phyloP scores from a whole-genome alignment of 2,113 vertebrate species.

The Alethe castanea region DNA sequence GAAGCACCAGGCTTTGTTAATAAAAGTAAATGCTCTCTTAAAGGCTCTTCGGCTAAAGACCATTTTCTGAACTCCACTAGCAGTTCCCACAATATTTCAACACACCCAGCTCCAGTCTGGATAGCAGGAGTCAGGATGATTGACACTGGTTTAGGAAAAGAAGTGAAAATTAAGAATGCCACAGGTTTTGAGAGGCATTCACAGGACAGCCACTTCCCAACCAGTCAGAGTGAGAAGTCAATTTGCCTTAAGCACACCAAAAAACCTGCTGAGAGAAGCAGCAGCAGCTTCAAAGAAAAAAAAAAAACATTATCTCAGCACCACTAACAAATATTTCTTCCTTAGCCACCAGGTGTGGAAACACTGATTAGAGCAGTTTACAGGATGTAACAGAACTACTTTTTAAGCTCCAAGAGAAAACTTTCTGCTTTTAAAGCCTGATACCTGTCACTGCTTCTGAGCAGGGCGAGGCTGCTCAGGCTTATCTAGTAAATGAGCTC shows the following conservation, averaged over 20 bases:
- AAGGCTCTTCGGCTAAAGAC: not conserved
- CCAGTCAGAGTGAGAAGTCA: rapidly evolving
- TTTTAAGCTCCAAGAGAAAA: not conserved
- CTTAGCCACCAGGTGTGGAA: not conserved
- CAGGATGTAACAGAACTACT: not conserved
- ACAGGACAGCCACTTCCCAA: not conserved
- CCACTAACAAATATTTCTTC: not conserved
- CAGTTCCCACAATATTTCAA: not conserved
- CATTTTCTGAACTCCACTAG: not conserved
- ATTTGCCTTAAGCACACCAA: not conserved
- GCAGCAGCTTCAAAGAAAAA: not conserved
- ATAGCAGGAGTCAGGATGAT: rapidly evolving
- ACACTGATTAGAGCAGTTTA: not conserved
- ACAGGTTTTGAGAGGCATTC: not conserved
- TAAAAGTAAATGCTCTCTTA: not conserved
- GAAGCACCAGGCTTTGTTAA: not conserved
- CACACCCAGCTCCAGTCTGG: not conserved
- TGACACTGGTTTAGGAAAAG: not conserved
- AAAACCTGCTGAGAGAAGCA: not conserved
- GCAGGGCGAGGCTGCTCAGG: rapidly evolving
- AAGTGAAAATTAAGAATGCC: not conserved
- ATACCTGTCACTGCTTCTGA: no score
- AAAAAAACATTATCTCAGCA: rapidly evolving
- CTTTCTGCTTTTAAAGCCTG: not conserved
- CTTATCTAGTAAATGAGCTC: not conserved